Percentiles rank a stretch among this genome's conserved stretches.
Evolutionary conservation across 1,140 invertebrate genomes (phyloP).

Genomic region (Fragariocoptes setiger): DNA sequence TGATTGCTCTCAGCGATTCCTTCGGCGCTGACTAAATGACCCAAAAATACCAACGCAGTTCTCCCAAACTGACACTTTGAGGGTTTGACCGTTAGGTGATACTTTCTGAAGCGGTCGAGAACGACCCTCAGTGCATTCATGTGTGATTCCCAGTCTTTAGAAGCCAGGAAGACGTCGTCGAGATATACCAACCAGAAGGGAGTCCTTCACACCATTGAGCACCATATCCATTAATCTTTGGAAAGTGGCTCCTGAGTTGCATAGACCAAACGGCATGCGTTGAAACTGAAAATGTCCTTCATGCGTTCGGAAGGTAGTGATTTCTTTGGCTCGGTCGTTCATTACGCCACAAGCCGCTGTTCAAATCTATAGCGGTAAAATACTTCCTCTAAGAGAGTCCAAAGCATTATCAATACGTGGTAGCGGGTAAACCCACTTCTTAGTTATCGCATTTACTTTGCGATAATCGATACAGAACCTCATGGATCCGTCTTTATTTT

Average conservation of each 20-base stretch:
- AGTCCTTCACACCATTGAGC: too few species aligned
- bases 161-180: too few species aligned
- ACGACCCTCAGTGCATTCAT: too few species aligned
- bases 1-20: conserved; percentile 1
- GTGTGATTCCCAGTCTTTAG: too few species aligned
- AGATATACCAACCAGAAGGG: too few species aligned
- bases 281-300: conserved; percentile 6
- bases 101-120: too few species aligned
- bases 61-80: not conserved
- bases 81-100: conserved; percentile 10
- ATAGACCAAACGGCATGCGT: conserved; percentile 8
- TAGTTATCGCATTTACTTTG: conserved; percentile 17
- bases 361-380: too few species aligned
- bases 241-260: conserved; percentile 8
- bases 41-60: not conserved
- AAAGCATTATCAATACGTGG: conserved; percentile 20
- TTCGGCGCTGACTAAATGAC: not conserved
- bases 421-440: conserved; percentile 21
- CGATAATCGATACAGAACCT: conserved; percentile 20
- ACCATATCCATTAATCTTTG: conserved; percentile 7
- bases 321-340: too few species aligned
- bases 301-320: too few species aligned
- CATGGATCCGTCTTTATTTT: conserved; percentile 18
- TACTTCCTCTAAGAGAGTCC: too few species aligned
- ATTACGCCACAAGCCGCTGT: too few species aligned